A percentile compares a stretch with the other conserved stretches of the same genome.
Conservation (phyloP, 2,113 vertebrate species). For the Phrynocephalus versicolor region DNA sequence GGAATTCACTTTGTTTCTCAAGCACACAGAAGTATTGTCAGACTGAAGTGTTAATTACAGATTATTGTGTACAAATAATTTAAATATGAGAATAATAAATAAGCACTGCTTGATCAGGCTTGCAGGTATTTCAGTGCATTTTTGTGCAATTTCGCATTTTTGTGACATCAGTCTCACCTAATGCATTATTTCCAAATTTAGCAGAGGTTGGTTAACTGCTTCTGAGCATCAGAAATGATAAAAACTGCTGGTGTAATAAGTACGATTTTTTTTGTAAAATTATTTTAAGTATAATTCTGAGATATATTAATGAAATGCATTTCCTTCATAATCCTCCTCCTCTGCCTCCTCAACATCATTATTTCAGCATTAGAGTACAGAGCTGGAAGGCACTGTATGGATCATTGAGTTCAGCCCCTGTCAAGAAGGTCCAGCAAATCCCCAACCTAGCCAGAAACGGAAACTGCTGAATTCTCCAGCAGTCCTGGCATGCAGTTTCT, state of each 20-base stretch:
- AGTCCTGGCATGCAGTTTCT: not conserved
- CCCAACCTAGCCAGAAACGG: no score
- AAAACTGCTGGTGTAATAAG: not conserved
- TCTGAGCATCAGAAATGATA: constrained; percentile 9
- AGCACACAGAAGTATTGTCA: not conserved
- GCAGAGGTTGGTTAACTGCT: constrained; percentile 12
- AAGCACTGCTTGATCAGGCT: constrained; percentile 5
- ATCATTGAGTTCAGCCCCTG: no score
- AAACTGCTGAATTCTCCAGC: no score
- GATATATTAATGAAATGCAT: no score
- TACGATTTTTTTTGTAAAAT: no score
- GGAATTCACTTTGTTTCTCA: constrained; percentile 6
- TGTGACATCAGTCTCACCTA: not conserved
- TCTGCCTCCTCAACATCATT: no score
- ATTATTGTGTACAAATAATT: constrained; percentile 22
- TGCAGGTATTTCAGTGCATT: not conserved
- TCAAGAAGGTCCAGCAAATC: no score
- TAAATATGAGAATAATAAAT: constrained; percentile 12
- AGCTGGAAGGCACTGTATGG: not conserved
- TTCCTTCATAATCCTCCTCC: no score
- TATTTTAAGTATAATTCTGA: no score
- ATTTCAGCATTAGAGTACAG: no score
- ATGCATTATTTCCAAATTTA: not conserved
- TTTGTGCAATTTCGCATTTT: not conserved
- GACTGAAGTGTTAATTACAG: constrained; percentile 5